Percentiles rank a stretch among this genome's conserved stretches.
Evolutionary conservation across 2,113 vertebrate species (phyloP).

Genomic region (Amazona vittata): DNA sequence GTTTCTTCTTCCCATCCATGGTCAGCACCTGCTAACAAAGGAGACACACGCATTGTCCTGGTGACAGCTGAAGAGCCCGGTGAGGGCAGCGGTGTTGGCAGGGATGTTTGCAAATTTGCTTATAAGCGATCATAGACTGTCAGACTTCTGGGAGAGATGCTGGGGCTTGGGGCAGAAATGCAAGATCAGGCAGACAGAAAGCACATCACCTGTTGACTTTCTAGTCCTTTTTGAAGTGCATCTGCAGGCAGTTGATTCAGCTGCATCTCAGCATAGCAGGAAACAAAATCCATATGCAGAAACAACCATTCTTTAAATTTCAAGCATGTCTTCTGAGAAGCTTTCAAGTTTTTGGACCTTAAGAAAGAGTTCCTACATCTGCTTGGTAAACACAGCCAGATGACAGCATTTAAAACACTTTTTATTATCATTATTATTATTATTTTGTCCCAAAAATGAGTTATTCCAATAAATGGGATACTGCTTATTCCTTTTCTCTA

Average conservation of each 20-base stretch:
- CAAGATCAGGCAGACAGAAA: neutral
- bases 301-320: neutral
- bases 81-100: neutral
- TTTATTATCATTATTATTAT: neutral
- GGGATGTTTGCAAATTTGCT: neutral
- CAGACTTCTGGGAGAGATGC: neutral
- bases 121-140: neutral
- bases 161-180: neutral
- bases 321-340: neutral
- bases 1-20: neutral
- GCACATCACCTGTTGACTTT: neutral
- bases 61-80: neutral
- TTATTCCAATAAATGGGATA: neutral
- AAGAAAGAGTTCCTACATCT: neutral
- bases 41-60: neutral
- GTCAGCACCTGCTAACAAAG: neutral
- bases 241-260: neutral
- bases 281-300: neutral
- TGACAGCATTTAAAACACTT: no score
- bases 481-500: neutral
- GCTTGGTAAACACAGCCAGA: neutral
- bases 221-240: neutral
- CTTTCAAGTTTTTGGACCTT: neutral
- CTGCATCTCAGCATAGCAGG: accelerated
- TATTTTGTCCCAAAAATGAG: neutral